These are phyloP conservation scores for Pelecanus crispus DNA, from an alignment of 2,113 vertebrate species.

Conservation along the genomic window DNA sequence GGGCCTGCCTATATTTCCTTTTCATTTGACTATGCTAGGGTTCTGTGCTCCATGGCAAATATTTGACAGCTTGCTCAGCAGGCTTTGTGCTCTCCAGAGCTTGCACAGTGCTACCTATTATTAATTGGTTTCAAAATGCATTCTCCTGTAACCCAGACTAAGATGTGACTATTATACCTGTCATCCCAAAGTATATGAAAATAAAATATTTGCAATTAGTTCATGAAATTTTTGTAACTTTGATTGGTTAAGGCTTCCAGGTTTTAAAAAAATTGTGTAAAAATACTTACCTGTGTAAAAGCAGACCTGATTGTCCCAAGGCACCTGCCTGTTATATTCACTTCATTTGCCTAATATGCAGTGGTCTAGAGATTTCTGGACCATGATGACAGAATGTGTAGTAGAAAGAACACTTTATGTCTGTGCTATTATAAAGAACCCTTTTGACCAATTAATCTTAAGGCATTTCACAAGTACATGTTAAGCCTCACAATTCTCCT, in stretches of 20 bases:
- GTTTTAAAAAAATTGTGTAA: slow-evolving; percentile 47
- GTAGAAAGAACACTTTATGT: background rate
- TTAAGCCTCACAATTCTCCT: background rate
- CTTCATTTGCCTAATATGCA: background rate
- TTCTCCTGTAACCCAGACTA: slow-evolving; percentile 51
- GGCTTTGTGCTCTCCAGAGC: slow-evolving; percentile 41
- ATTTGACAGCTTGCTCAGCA: slow-evolving; percentile 63
- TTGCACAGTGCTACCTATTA: slow-evolving; percentile 44
- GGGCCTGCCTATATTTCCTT: slow-evolving; percentile 51
- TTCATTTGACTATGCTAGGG: slow-evolving; percentile 49
- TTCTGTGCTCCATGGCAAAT: slow-evolving; percentile 54
- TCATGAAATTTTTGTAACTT: slow-evolving; percentile 48
- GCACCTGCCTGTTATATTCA: background rate
- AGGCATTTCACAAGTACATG: background rate
- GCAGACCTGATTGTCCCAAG: background rate
- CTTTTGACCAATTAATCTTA: background rate
- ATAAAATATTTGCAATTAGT: slow-evolving; percentile 68
- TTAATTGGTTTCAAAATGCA: slow-evolving; percentile 66
- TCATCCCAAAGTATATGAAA: slow-evolving; percentile 53
- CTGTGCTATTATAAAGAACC: background rate
- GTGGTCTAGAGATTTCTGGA: background rate
- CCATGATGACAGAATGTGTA: background rate
- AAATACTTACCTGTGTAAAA: slow-evolving; percentile 19
- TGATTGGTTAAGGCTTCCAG: slow-evolving; percentile 39
- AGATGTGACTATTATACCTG: slow-evolving; percentile 57